Base-by-base conservation (phyloP, 2,113 vertebrate species). In the Meleagris gallopavo region DNA sequence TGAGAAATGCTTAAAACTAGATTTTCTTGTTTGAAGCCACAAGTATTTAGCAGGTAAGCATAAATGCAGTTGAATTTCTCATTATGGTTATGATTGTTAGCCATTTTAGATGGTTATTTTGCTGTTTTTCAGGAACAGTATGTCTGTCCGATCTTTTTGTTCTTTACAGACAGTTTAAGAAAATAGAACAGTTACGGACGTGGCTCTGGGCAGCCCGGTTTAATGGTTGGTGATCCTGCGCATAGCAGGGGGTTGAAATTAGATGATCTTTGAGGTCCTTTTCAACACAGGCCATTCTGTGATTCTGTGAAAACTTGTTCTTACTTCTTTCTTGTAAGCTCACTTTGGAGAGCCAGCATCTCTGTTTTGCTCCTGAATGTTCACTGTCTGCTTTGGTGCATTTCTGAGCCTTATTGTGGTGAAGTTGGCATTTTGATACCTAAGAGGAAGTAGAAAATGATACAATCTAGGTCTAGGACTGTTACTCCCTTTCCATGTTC, bases 401-500 rank as follows among this genome's bases (percentile, higher is more conserved):
- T 88, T 90, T 76, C 72, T 90, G 58, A 92, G 43, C 75, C 43
- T 88, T 43, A 67, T 67, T 95, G 71, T 94, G 79, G 25, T 48
- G 88, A 61, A 46, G 50, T 70, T 84, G 79, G 72, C 29, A 2
- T 94, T 96, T 95, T 92, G 83, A 69, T 92, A 83, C 80, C 52
- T 83, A 30, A 87, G 79, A 79, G 93, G 89, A 96, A 96, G 88
- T 90, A 79, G 86, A 91, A 93, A 95, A 75, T 93, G 91, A 96
- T 62, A 67, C 79, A 92, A 76, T 90, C 55, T 70, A 83, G 18
- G 80, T 76, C 82, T 89, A 86, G 36, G 60, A n/a, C 64, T 88
- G 92, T 77, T 89, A 91, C 92, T 96, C 82, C 93, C 83, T 95
- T 95, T 94, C 93, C 77, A 92, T 67, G 50, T 93, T 92, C 69